These are phyloP conservation scores for Pterobdella sp. DNA, from an alignment of 2,888 invertebrate species.

Conservation along the genomic window DNA sequence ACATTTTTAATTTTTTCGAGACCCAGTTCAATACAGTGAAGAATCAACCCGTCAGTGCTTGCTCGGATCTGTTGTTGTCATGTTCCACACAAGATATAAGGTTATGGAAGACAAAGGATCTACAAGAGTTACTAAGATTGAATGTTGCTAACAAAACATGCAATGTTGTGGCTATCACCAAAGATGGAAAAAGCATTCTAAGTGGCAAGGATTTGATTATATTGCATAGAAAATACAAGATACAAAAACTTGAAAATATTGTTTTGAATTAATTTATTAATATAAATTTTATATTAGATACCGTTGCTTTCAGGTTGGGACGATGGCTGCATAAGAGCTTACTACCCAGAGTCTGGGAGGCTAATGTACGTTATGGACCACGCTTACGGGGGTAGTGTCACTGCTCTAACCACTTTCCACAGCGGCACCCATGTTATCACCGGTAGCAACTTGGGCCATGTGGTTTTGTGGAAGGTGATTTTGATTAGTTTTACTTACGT, in stretches of 20 bases:
- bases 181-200: slow-evolving; percentile 71
- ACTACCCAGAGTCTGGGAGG: slow-evolving; percentile 62
- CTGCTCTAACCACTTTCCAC: slow-evolving; percentile 68
- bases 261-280: background rate
- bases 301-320: slow-evolving; percentile 50
- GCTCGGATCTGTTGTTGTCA: slow-evolving; percentile 75
- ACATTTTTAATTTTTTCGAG: background rate
- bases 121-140: slow-evolving; percentile 73
- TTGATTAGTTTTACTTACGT: background rate
- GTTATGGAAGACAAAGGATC: slow-evolving; percentile 70
- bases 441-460: slow-evolving; percentile 85
- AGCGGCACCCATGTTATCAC: slow-evolving; percentile 68
- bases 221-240: background rate
- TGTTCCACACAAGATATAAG: slow-evolving; percentile 75
- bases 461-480: slow-evolving; percentile 45
- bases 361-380: slow-evolving; percentile 73
- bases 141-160: slow-evolving; percentile 77
- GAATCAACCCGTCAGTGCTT: slow-evolving; percentile 32
- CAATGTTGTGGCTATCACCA: slow-evolving; percentile 67
- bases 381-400: slow-evolving; percentile 78
- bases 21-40: background rate
- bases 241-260: background rate
- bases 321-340: slow-evolving; percentile 53
- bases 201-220: slow-evolving; percentile 54
- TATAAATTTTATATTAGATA: background rate